Conservation (phyloP, 1,140 invertebrate species). For the Lucilia sericata region DNA sequence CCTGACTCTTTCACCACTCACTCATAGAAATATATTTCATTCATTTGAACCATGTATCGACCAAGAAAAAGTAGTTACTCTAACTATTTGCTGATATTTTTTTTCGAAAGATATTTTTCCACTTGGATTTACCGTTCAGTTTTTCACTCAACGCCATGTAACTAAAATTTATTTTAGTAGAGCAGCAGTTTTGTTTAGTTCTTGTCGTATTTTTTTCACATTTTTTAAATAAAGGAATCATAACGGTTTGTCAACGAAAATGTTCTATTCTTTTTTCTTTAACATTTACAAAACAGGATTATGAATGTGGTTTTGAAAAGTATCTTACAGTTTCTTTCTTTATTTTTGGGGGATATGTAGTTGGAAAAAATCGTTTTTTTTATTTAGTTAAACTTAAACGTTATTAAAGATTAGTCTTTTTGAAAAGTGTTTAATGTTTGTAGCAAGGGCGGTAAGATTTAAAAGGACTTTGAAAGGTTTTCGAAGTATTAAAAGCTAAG, state of each 20-base stretch:
- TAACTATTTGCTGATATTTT: no score
- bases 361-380: not conserved
- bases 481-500: not conserved
- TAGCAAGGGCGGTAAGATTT: no score
- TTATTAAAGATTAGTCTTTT: not conserved
- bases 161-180: not conserved
- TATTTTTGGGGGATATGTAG: not conserved
- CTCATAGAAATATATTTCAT: no score
- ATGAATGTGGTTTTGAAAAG: conserved; percentile 25
- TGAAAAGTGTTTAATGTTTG: no score
- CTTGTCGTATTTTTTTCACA: not conserved
- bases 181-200: conserved; percentile 6
- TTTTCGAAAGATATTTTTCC: not conserved
- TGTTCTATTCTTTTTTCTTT: no score
- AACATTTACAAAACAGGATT: conserved; percentile 20
- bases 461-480: not conserved
- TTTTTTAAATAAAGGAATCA: conserved; percentile 28
- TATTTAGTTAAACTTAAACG: not conserved
- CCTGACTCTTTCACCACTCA: not conserved
- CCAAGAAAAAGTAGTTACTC: not conserved
- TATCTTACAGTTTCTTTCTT: not conserved
- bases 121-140: conserved; percentile 14
- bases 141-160: not conserved
- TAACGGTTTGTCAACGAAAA: conserved; percentile 40
- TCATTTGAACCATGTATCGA: not conserved